Evolutionary conservation across 2,113 vertebrate species (phyloP), one percentile per base, ranked within the genome.

Genomic region (Pangasianodon hypophthalmus): DNA sequence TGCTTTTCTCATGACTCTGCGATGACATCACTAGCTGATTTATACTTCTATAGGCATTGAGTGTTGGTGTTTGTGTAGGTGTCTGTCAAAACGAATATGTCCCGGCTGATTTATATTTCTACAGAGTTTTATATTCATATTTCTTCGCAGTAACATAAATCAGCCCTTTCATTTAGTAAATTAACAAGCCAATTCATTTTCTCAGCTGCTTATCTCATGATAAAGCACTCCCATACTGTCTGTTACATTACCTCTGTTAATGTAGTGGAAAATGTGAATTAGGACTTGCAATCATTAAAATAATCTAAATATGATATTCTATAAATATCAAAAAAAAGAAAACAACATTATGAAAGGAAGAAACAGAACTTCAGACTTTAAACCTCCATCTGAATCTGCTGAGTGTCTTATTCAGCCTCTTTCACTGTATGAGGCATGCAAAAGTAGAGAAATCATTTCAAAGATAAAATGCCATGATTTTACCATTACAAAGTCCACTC

Each of bases 401-500:
- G 29, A 54, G 14, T 81, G n/a, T 32, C 13, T 79, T 26, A 56
- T 77, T 24, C 86, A 50, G 32, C 18, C 73, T 88, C 48, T 56
- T 67, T 79, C 46, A 29, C 14, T 29, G 79, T 84, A 37, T 60
- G 26, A 50, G 6, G 21, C 26, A 85, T 69, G 52, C 19, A 56
- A 69, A 50, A n/a, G 37, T 0, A 88, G 46, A 58, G 24, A 48
- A 60, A 75, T 41, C 62, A 67, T 85, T 37, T 73, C 3, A 52
- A 64, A 52, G 81, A 85, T 67, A 52, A 80, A 84, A 90, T 86
- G 48, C 60, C 83, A 58, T 24, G n/a, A 71, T 48, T 64, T 91
- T 50, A 41, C 52, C 56, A 56, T 71, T 81, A 37, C 75, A 71
- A 62, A 85, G 41, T 64, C 86, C 82, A 81, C 83, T 91, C 87